phyloP scores from a whole-genome alignment of 1,140 invertebrate species.

The Drosophila pandora region DNA sequence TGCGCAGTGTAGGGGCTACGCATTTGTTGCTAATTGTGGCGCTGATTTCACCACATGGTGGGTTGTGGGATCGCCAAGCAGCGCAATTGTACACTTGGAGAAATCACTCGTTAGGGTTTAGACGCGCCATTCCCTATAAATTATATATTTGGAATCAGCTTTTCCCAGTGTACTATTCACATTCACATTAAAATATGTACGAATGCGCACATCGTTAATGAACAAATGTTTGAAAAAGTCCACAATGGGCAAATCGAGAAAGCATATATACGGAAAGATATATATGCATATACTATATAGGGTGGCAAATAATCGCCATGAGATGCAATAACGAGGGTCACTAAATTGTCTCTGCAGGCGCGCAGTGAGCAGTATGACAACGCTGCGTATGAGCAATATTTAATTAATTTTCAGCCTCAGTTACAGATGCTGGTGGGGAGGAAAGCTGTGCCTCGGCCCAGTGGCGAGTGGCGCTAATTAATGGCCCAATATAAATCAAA shows the following conservation, averaged over 20 bases:
- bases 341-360: conserved; percentile 50
- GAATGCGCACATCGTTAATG: conserved; percentile 21
- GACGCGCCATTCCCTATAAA: too few species aligned
- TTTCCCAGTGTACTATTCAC: background rate
- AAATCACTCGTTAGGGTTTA: background rate
- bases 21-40: conserved; percentile 48
- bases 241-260: conserved; percentile 16
- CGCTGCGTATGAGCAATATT: conserved; percentile 40
- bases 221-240: conserved; percentile 5
- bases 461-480: conserved; percentile 54
- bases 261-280: conserved; percentile 1
- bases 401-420: conserved; percentile 55
- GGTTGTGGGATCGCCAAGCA: conserved; percentile 36
- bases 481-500: conserved; percentile 70
- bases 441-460: conserved; percentile 16
- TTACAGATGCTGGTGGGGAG: conserved; percentile 13
- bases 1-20: conserved; percentile 13
- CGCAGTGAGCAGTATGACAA: conserved; percentile 8
- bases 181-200: background rate
- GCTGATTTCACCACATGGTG: conserved; percentile 57
- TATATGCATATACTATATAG: background rate
- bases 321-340: conserved; percentile 49
- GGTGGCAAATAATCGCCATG: conserved; percentile 1
- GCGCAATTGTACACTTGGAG: conserved; percentile 22
- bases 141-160: background rate